These are phyloP conservation scores for Clistopyga incitator DNA, from an alignment of 2,888 invertebrate genomes.

Conservation along the genomic window DNA sequence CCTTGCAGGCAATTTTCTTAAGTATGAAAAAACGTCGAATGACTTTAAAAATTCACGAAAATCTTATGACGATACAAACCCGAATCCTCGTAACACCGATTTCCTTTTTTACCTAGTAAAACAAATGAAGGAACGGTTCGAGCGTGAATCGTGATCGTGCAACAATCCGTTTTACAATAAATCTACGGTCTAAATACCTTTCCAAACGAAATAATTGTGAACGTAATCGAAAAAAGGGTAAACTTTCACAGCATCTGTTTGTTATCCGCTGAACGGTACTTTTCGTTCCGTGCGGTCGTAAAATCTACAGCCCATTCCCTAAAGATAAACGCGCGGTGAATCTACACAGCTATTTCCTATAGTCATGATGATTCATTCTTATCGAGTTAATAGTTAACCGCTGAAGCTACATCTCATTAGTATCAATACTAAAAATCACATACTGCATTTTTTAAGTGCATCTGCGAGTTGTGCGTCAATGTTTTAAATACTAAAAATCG, in stretches of 20 bases:
- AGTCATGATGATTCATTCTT: slow-evolving; percentile 50
- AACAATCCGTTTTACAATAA: slow-evolving; percentile 59
- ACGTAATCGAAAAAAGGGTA: slow-evolving; percentile 22
- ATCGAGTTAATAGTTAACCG: slow-evolving; percentile 44
- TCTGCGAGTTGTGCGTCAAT: slow-evolving; percentile 83
- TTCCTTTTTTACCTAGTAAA: slow-evolving; percentile 27
- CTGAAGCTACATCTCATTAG: slow-evolving; percentile 63
- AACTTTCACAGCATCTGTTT: slow-evolving; percentile 76
- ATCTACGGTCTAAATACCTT: slow-evolving; percentile 68
- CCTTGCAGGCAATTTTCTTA: slow-evolving; percentile 6
- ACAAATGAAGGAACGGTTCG: slow-evolving; percentile 72
- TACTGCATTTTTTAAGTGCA: slow-evolving; percentile 79
- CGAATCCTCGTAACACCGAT: slow-evolving; percentile 68
- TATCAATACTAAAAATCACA: slow-evolving; percentile 71
- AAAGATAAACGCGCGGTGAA: slow-evolving; percentile 56
- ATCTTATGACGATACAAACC: slow-evolving; percentile 56
- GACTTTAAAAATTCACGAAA: slow-evolving; percentile 20
- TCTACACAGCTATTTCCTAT: slow-evolving; percentile 23
- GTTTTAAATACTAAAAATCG: slow-evolving; percentile 59
- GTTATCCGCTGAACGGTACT: slow-evolving; percentile 65
- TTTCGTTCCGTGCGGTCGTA: slow-evolving; percentile 28
- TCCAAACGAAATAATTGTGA: slow-evolving; percentile 70
- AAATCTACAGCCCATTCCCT: slow-evolving; percentile 20
- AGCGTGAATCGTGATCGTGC: slow-evolving; percentile 73
- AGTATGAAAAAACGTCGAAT: slow-evolving; percentile 23